Conservation (phyloP, 2,888 invertebrate genomes). For the Dromius quadrimaculatus region DNA sequence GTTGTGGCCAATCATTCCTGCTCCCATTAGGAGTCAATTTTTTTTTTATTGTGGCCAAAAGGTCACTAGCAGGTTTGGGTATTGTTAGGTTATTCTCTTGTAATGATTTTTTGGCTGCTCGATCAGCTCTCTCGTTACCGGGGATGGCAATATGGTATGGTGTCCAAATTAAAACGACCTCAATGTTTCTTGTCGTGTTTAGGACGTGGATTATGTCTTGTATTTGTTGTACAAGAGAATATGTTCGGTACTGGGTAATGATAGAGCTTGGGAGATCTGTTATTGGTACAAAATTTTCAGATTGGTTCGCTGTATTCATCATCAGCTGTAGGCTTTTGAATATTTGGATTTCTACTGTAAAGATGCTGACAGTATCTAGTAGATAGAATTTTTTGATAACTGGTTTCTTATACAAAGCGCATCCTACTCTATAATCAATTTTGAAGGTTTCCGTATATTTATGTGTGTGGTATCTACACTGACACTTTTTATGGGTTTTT, state of each 20-base stretch:
- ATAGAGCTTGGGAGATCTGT: not conserved
- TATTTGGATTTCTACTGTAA: not conserved
- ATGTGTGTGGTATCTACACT: too few relatives aligned
- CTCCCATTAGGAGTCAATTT: not conserved
- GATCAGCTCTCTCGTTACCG: not conserved
- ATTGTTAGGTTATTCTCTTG: not conserved
- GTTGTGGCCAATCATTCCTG: not conserved
- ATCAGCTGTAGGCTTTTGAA: not conserved
- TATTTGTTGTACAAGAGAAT: not conserved
- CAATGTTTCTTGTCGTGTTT: not conserved
- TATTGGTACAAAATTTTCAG: not conserved
- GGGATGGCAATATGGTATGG: not conserved
- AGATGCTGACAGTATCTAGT: constrained; percentile 3
- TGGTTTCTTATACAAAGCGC: not conserved
- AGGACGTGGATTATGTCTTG: not conserved
- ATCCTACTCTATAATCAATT: not conserved
- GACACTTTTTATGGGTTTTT: too few relatives aligned
- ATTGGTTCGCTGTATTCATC: not conserved
- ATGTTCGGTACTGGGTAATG: not conserved
- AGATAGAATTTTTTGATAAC: not conserved
- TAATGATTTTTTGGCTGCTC: not conserved
- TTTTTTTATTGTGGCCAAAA: not conserved
- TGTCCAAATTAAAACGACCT: not conserved
- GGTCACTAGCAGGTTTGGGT: not conserved
- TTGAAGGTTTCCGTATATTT: too few relatives aligned